Evolutionary conservation across 1,140 invertebrate genomes (phyloP), one percentile per base, ranked within the genome.

Genomic region (Spodoptera litura): DNA sequence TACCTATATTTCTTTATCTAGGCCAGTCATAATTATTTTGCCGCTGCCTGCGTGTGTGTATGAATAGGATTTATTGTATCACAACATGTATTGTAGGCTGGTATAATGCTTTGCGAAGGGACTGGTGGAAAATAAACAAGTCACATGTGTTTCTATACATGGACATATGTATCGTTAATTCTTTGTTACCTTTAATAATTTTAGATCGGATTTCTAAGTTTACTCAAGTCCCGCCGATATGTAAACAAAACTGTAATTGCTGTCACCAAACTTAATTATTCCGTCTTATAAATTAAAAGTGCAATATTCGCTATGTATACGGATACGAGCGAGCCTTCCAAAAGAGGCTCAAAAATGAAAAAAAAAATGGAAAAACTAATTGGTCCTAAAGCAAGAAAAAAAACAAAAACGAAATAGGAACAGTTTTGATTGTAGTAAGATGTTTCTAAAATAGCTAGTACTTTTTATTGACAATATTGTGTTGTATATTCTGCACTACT

Each of bases 381-480:
- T 25, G 35, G 31, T 8, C 3, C 61, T 4, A 44, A 35, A 35
- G 15, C 2, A 38, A 20, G 13, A 15, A 62, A n/a, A n/a, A 44
- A 38, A 38, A n/a, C 5, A n/a, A 35, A 38, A 62, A 12, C 5
- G 8, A 31, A 38, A 64, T 1, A 49, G 3, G 38, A 49, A 64
- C 35, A n/a, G 15, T 66, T 66, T 15, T 66, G 38, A 15, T 64
- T 38, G 20, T 66, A 15, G 11, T 66, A 61, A 61, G 5, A 15
- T 56, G 6, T 4, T 61, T 12, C 49, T 49, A 10, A 66, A 20
- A 20, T 44, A 49, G 10, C 49, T 49, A 12, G 20, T 49, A 66
- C 10, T 20, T 49, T 44, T 49, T 25, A 49, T 10, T 66, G 62
- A 66, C 62, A 66, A 66, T 66, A 49, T 66, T 49, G n/a, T 66